Evolutionary conservation across 2,888 invertebrate genomes (phyloP), one percentile per base, ranked within the genome.

Genomic region (Dorcus hopei): DNA sequence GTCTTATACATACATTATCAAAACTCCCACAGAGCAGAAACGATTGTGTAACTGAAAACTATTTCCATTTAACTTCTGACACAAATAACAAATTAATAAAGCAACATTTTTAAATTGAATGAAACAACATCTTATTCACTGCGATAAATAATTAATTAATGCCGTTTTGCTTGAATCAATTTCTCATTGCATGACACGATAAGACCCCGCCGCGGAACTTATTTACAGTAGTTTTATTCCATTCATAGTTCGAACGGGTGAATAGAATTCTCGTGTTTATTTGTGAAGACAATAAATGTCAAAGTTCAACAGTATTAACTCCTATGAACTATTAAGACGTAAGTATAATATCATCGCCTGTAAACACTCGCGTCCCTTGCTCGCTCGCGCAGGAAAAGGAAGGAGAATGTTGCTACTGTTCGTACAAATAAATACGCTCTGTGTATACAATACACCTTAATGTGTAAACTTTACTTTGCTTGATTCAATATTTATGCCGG

Each of bases 401-500:
- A 49, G 50, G 45, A 50, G 51, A 47, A 58, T 54, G 50, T 53
- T 52, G 53, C 53, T 54, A 54, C 54, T 48, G 42, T 50, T 48
- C 49, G 51, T 43, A 53, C 57, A 61, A 63, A 60, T 63, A 63
- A 63, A 63, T 63, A 63, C 61, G 56, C 39, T 50, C 52, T 50
- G 51, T 56, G 57, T 49, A 59, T 59, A 33, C 57, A 51, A 45
- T 54, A 54, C 42, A 58, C 58, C 58, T 59, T 61, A 48, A 54
- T 57, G 47, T 54, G 63, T 61, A 63, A 63, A 63, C 61, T 33
- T 47, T 54, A 49, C 49, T 54, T 52, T 61, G 43, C 49, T 58
- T 61, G 51, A 45, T 61, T 61, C 63, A 63, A 63, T 63, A 63
- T 63, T 63, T 63, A 63, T 61, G 53, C 61, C 54, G 54, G 56